A percentile compares a stretch with the other conserved stretches of the same genome.
phyloP scores from a whole-genome alignment of 2,113 vertebrate species.

The Australoheros scitulus region DNA sequence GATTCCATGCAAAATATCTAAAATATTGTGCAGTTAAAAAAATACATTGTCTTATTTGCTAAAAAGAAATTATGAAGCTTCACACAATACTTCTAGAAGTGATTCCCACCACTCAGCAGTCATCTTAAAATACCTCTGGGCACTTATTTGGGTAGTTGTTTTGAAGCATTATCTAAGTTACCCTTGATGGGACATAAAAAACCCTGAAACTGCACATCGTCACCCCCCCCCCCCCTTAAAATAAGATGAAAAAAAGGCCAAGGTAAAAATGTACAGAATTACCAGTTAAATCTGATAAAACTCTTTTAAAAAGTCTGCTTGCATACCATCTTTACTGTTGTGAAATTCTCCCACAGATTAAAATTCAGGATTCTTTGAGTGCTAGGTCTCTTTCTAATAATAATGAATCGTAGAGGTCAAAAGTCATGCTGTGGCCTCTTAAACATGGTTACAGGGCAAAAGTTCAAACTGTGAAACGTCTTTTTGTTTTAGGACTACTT shows the following conservation, averaged over 20 bases:
- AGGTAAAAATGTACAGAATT: neutral
- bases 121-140: too few relatives aligned
- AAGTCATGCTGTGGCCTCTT: too few relatives aligned
- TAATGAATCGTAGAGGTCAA: too few relatives aligned
- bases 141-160: too few relatives aligned
- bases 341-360: neutral
- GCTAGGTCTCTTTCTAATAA: neutral
- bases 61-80: too few relatives aligned
- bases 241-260: too few relatives aligned
- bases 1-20: neutral
- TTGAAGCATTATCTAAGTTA: neutral
- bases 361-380: neutral
- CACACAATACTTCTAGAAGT: too few relatives aligned
- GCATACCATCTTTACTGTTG: neutral
- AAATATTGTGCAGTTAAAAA: neutral
- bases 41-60: neutral
- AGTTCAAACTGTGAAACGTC: too few relatives aligned
- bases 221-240: too few relatives aligned
- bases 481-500: neutral
- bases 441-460: too few relatives aligned
- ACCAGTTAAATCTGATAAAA: neutral
- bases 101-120: too few relatives aligned
- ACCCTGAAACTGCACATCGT: neutral
- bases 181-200: neutral
- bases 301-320: neutral